Evolutionary conservation across 2,113 vertebrate species (phyloP).

Genomic region (Patagioenas fasciata): DNA sequence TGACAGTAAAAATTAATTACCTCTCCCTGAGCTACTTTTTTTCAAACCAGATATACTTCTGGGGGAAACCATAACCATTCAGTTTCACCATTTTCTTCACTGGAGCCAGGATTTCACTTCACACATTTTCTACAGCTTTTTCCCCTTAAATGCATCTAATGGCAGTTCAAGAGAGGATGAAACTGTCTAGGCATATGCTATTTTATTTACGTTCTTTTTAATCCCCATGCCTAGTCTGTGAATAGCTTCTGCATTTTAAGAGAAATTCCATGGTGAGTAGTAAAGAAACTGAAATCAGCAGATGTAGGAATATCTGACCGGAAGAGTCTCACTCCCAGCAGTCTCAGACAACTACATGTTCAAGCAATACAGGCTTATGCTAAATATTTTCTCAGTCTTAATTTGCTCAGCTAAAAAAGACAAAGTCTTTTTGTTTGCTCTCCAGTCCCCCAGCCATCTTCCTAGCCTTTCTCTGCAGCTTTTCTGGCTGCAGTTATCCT

Average conservation of each 20-base stretch:
- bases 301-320: slow-evolving; percentile 10
- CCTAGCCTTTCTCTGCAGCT: not conserved
- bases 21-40: not conserved
- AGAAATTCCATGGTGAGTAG: slow-evolving; percentile 22
- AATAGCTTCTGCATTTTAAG: slow-evolving; percentile 12
- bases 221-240: not conserved
- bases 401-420: not conserved
- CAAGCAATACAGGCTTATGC: not conserved
- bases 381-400: slow-evolving; percentile 5
- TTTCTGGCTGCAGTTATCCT: not conserved
- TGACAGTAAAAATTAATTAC: not conserved
- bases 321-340: not conserved
- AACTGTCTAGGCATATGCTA: not conserved
- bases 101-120: not conserved
- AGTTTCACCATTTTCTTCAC: not conserved
- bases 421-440: not conserved
- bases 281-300: slow-evolving; percentile 28
- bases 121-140: slow-evolving; percentile 12
- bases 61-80: not conserved
- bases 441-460: not conserved
- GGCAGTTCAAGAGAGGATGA: slow-evolving; percentile 1
- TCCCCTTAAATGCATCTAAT: not conserved
- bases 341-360: not conserved
- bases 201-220: slow-evolving; percentile 46
- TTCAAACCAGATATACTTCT: not conserved